Conservation (phyloP, 2,888 invertebrate species). For the Amitus sp. region DNA sequence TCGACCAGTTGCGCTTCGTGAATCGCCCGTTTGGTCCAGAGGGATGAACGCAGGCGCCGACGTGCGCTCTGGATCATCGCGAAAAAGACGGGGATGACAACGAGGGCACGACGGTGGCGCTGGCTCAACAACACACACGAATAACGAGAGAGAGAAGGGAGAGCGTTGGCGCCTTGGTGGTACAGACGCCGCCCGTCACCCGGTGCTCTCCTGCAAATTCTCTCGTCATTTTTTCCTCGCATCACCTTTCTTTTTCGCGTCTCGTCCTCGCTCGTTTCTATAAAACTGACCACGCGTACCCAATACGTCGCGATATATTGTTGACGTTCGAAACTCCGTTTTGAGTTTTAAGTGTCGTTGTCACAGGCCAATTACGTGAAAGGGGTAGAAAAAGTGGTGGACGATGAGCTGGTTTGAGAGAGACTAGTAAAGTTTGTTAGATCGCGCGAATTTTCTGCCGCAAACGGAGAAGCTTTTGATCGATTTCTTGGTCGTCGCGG, state of each 20-base stretch:
- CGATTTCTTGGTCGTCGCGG: conserved; percentile 47
- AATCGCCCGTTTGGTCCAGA: too few relatives aligned
- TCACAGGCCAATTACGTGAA: neutral
- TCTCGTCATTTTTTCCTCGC: conserved; percentile 14
- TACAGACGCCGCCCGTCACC: conserved; percentile 43
- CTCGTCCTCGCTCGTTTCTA: neutral
- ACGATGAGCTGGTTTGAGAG: conserved; percentile 17
- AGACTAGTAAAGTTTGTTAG: conserved; percentile 16
- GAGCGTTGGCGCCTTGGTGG: conserved; percentile 39
- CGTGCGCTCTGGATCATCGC: conserved; percentile 24
- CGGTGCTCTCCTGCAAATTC: conserved; percentile 32
- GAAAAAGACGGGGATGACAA: conserved; percentile 28
- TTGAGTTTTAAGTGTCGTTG: neutral
- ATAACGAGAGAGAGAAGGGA: conserved; percentile 31
- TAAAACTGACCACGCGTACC: neutral
- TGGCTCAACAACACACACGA: conserved; percentile 28
- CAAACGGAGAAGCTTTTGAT: conserved; percentile 42
- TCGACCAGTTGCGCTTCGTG: too few relatives aligned
- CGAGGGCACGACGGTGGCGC: conserved; percentile 40
- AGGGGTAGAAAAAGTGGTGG: neutral
- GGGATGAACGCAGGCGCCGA: conserved; percentile 34
- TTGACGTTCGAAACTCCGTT: neutral
- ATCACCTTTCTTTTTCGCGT: conserved; percentile 1
- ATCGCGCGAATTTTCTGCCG: conserved; percentile 15
- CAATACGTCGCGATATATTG: too few relatives aligned